Conservation (phyloP, 2,797 vertebrate genomes). For the Hemibagrus guttatus region DNA sequence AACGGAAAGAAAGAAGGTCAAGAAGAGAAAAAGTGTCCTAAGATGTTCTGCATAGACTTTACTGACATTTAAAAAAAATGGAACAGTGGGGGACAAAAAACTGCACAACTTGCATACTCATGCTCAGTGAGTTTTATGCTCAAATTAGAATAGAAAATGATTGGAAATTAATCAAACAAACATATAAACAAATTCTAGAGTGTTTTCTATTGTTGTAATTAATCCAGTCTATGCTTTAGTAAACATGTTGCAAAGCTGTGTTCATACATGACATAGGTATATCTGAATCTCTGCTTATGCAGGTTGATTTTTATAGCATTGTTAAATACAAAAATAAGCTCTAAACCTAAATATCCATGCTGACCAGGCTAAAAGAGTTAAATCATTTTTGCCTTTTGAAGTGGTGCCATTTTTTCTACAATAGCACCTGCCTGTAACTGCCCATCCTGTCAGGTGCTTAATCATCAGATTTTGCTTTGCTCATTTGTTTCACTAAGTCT, state of each 20-base stretch:
- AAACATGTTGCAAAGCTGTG: not conserved
- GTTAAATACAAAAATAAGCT: not conserved
- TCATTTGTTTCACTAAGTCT: slow-evolving; percentile 18
- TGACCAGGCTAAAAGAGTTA: slow-evolving; percentile 24
- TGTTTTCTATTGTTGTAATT: not conserved
- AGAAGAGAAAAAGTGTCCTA: not conserved
- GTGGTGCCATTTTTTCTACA: not conserved
- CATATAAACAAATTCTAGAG: not conserved
- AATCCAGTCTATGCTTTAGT: not conserved
- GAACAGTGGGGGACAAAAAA: not conserved
- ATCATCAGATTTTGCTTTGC: slow-evolving; percentile 28
- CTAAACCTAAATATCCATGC: slow-evolving; percentile 5
- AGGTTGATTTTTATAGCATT: slow-evolving; percentile 16
- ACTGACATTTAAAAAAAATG: slow-evolving; percentile 3
- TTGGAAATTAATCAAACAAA: not conserved
- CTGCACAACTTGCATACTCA: not conserved
- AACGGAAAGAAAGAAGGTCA: slow-evolving; percentile 12
- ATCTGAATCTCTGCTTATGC: slow-evolving; percentile 6
- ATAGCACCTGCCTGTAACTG: slow-evolving; percentile 8
- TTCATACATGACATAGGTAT: not conserved
- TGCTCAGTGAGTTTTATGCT: not conserved
- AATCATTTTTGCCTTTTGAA: slow-evolving; percentile 6
- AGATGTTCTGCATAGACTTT: not conserved
- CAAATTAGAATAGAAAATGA: not conserved
- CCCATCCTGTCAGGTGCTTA: not conserved